A percentile compares a stretch with the other conserved stretches of the same genome.
Conservation (phyloP, 2,797 vertebrate genomes). For the Pipistrellus kuhlii region DNA sequence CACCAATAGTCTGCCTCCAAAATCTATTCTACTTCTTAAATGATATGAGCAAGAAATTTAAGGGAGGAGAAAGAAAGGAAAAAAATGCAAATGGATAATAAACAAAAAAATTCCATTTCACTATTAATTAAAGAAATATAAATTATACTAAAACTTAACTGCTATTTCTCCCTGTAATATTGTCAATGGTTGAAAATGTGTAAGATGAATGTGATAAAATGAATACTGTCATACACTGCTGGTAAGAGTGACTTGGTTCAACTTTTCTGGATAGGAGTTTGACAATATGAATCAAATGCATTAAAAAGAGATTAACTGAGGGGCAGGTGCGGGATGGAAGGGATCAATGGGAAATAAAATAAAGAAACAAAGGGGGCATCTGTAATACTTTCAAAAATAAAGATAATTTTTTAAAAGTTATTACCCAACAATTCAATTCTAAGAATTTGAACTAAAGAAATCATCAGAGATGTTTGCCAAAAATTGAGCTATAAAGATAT, state of each 20-base stretch:
- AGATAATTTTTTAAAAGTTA: slow-evolving; percentile 10
- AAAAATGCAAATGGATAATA: neutral
- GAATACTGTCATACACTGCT: neutral
- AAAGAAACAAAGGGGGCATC: no score
- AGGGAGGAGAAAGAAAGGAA: neutral
- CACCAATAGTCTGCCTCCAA: neutral
- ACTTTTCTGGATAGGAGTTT: neutral
- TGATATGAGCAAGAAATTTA: neutral
- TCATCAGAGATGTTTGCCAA: neutral
- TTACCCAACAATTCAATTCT: neutral
- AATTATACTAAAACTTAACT: slow-evolving; percentile 40
- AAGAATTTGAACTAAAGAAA: slow-evolving; percentile 51
- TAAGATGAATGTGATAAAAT: neutral
- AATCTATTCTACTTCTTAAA: slow-evolving; percentile 13
- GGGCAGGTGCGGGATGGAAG: no score
- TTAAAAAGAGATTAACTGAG: no score
- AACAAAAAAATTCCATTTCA: slow-evolving; percentile 47
- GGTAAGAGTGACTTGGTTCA: neutral
- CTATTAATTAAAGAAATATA: slow-evolving; percentile 15
- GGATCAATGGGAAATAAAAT: no score
- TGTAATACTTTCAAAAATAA: no score
- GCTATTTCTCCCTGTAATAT: neutral
- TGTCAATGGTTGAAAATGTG: slow-evolving; percentile 1
- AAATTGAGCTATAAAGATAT: neutral
- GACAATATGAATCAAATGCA: neutral